Percentiles rank a stretch among this genome's conserved stretches.
Evolutionary conservation across 2,888 invertebrate species (phyloP).

Genomic region (Drosophila mercatorum): DNA sequence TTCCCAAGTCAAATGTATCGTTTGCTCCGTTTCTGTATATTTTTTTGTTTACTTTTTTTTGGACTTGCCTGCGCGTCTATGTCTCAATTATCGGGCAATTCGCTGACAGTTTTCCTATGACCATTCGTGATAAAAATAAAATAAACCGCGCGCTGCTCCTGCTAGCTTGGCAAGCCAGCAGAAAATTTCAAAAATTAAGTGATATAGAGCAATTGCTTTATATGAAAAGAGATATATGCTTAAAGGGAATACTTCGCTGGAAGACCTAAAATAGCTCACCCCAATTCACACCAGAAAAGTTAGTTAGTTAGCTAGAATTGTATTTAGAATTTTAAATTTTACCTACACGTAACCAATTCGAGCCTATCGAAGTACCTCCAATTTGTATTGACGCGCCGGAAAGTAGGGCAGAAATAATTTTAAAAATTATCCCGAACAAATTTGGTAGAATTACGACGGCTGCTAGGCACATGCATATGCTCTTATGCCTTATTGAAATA

Average conservation of each 20-base stretch:
- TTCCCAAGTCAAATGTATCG: conserved; percentile 43
- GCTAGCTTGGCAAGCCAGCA: neutral
- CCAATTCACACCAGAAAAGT: neutral
- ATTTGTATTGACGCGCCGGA: neutral
- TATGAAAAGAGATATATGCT: neutral
- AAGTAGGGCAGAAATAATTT: conserved; percentile 14
- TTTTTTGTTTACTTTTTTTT: neutral
- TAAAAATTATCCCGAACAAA: neutral
- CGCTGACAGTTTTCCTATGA: conserved; percentile 37
- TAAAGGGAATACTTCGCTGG: neutral
- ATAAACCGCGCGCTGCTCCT: conserved; percentile 12
- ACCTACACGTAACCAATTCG: neutral
- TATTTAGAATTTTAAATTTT: neutral
- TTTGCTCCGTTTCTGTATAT: conserved; percentile 6
- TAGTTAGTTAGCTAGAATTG: neutral
- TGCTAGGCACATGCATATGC: neutral
- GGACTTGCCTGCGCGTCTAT: conserved; percentile 16
- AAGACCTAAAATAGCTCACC: neutral
- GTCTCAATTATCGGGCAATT: conserved; percentile 48
- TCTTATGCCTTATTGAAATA: conserved; percentile 7
- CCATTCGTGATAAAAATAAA: conserved; percentile 26
- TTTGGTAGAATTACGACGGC: neutral
- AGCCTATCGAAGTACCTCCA: neutral
- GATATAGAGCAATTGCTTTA: neutral
- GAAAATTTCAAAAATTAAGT: conserved; percentile 2